Evolutionary conservation across 2,797 vertebrate genomes (phyloP).

Genomic region (Muscicapa striata): DNA sequence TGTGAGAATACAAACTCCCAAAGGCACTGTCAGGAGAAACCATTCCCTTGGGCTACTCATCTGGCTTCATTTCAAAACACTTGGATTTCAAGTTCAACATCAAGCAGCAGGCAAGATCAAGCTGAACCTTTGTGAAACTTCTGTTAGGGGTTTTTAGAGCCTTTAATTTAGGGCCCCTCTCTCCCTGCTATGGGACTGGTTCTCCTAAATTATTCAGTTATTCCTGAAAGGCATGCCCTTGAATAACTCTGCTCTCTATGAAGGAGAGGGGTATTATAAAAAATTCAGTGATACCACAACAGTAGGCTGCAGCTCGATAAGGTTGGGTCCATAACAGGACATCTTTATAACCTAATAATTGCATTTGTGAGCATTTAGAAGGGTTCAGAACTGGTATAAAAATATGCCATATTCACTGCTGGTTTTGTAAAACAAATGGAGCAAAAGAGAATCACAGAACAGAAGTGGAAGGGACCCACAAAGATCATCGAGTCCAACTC

Average conservation of each 20-base stretch:
- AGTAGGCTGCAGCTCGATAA: not conserved
- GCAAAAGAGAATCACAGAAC: not conserved
- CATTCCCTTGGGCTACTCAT: not conserved
- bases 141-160: not conserved
- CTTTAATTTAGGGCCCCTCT: not conserved
- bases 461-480: not conserved
- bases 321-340: not conserved
- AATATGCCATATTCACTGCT: not conserved
- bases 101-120: not conserved
- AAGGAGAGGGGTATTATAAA: not conserved
- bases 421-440: not conserved
- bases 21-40: not conserved
- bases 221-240: not conserved
- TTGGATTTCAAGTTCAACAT: not conserved
- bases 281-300: not conserved
- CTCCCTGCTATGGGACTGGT: not conserved
- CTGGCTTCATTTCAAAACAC: not conserved
- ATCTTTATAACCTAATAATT: not conserved
- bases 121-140: not conserved
- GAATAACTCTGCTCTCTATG: not conserved
- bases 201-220: not conserved
- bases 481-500: not conserved
- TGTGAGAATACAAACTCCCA: not conserved
- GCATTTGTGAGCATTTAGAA: not conserved
- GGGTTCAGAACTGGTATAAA: not conserved